Evolutionary conservation across 2,888 invertebrate genomes (phyloP), one percentile per base, ranked within the genome.

Genomic region (Orthosia cruda): DNA sequence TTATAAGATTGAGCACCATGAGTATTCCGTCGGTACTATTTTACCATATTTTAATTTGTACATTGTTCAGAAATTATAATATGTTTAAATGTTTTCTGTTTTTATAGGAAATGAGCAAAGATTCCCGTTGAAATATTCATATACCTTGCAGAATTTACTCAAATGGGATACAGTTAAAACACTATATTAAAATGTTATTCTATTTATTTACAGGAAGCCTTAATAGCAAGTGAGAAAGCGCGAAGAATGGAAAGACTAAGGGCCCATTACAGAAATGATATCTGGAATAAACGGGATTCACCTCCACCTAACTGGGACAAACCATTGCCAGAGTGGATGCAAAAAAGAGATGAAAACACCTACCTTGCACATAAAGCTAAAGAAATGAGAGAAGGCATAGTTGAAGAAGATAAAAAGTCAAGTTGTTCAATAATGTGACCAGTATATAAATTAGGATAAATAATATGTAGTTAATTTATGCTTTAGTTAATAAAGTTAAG

Each of bases 261-360:
- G 72, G 97, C 97, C 0, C 98, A 99, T 92, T 97, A 97, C 84
- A 94, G 91, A 68, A 99, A 99, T 93, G 97, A 98, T 91, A 97
- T 98, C 1, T 99, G 99, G 99, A 97, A 97, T 88, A 98, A 97
- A 91, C 95, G 99, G 59, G 97, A 96, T 11, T 89, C 95, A 52
- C 99, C 99, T 0, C 99, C 99, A 0, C 94, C 96, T 68, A 98
- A 98, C 92, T 99, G 99, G 99, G 97, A 97, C 80, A 97, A 97
- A 81, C 98, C 98, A 0, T 92, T 99, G 74, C 99, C 99, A 0
- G 98, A 98, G 11, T 98, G 98, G 97, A 95, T 99, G 93, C 93
- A 92, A 23, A 97, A 98, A 89, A 97, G 97, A 87, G 97, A 98
- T 88, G 97, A 98, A 90, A 95, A 97, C 79, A 97, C 98, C 0